A percentile compares a stretch with the other conserved stretches of the same genome.
Conservation (phyloP, 2,113 vertebrate genomes). For the Cettia cetti region DNA sequence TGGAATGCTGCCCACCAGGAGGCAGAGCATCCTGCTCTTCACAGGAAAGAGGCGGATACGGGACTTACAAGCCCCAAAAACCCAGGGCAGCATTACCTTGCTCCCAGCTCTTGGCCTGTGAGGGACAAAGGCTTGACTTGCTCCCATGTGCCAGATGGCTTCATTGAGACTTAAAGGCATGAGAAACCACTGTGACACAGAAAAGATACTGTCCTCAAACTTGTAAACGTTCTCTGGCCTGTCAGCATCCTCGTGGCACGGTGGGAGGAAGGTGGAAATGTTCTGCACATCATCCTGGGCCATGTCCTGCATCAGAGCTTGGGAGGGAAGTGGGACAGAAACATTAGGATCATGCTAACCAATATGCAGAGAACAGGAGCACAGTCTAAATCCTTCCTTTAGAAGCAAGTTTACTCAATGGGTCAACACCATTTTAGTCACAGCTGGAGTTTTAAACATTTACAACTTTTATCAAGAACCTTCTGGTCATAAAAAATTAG, state of each 20-base stretch:
- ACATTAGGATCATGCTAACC: background rate
- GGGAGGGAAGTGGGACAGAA: background rate
- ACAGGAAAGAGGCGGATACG: fast-evolving
- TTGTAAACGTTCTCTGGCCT: conserved; percentile 82
- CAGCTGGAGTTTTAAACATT: background rate
- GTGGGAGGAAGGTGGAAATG: conserved; percentile 78
- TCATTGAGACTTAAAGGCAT: fast-evolving
- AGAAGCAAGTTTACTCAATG: background rate
- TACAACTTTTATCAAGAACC: background rate
- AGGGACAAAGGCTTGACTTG: fast-evolving
- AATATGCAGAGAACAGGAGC: background rate
- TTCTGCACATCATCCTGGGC: conserved; percentile 63
- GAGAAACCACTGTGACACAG: background rate
- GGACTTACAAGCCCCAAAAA: background rate
- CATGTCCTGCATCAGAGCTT: conserved; percentile 84
- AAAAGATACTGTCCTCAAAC: conserved; percentile 89
- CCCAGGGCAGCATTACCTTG: background rate
- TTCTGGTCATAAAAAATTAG: background rate
- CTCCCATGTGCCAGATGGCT: fast-evolving
- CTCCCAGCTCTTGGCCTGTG: background rate
- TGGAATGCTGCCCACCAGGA: background rate
- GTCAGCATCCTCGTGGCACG: conserved; percentile 74
- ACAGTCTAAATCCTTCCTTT: background rate
- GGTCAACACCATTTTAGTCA: background rate
- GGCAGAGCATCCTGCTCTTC: background rate